Conservation (phyloP, 2,888 invertebrate species). For the Erynnis tages region DNA sequence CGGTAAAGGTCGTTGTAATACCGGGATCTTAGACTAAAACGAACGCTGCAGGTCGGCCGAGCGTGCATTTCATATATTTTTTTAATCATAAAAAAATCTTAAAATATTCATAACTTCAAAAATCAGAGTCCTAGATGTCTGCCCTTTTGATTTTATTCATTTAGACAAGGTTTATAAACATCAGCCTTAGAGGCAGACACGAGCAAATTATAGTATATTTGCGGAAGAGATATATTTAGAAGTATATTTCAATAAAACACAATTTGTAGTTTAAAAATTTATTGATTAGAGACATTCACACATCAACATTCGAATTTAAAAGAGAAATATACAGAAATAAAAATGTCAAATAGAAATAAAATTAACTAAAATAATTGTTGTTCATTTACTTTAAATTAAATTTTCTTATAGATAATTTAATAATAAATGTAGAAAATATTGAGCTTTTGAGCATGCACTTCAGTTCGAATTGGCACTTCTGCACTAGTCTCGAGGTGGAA, state of each 20-base stretch:
- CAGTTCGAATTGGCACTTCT: slow-evolving; percentile 34
- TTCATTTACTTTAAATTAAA: slow-evolving; percentile 9
- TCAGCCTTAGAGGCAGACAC: no score
- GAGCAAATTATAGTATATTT: no score
- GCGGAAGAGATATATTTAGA: neutral
- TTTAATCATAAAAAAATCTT: no score
- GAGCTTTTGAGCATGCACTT: slow-evolving; percentile 25
- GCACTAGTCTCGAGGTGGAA: slow-evolving; percentile 26
- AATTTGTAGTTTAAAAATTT: slow-evolving; percentile 50
- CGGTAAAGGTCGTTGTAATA: no score
- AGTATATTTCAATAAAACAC: slow-evolving; percentile 19
- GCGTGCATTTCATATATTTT: no score
- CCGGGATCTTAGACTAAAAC: no score
- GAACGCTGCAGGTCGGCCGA: no score
- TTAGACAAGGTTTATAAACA: no score
- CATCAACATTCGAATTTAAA: slow-evolving; percentile 73
- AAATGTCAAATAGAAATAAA: slow-evolving; percentile 17
- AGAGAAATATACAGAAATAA: slow-evolving; percentile 45
- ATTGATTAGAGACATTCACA: slow-evolving; percentile 82
- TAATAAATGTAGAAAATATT: slow-evolving; percentile 18
- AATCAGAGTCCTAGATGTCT: no score
- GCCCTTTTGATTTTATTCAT: no score
- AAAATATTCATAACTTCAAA: no score
- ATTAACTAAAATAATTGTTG: slow-evolving; percentile 11
- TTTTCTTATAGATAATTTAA: slow-evolving; percentile 18